A percentile compares a stretch with the other conserved stretches of the same genome.
phyloP scores from a whole-genome alignment of 2,888 invertebrate genomes.

The Vanessa cardui region DNA sequence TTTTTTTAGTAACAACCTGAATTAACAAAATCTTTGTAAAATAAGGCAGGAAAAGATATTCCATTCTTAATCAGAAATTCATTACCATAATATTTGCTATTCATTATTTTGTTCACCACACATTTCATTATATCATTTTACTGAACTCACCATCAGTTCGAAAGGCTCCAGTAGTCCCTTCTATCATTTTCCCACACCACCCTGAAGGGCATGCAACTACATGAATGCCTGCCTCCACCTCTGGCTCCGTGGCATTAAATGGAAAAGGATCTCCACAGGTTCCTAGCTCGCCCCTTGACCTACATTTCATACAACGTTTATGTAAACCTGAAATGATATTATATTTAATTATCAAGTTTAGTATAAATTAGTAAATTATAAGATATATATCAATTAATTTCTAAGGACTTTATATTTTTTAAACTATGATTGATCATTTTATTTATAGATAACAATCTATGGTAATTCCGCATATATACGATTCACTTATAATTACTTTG shows the following conservation, averaged over 20 bases:
- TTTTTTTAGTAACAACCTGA: too few relatives aligned
- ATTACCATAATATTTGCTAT: too few relatives aligned
- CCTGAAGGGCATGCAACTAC: constrained; percentile 93
- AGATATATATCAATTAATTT: neutral
- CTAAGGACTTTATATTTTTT: too few relatives aligned
- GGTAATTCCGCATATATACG: too few relatives aligned
- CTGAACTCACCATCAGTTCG: constrained; percentile 87
- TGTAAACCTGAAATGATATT: constrained; percentile 82
- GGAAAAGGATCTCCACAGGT: constrained; percentile 94
- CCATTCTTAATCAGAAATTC: too few relatives aligned
- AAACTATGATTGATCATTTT: too few relatives aligned
- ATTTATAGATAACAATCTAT: too few relatives aligned
- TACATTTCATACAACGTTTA: constrained; percentile 91
- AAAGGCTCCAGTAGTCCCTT: constrained; percentile 87
- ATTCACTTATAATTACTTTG: too few relatives aligned
- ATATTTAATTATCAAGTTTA: neutral
- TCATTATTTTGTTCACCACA: too few relatives aligned
- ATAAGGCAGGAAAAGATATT: too few relatives aligned
- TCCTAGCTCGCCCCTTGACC: constrained; percentile 93
- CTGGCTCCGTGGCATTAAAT: constrained; percentile 89
- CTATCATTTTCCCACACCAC: constrained; percentile 96
- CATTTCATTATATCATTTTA: too few relatives aligned
- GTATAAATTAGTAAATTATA: neutral
- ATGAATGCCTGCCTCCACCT: constrained; percentile 87
- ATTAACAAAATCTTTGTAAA: too few relatives aligned